Evolutionary conservation across 2,797 vertebrate genomes (phyloP), one percentile per base, ranked within the genome.

Genomic region (Clarias laeviceps): DNA sequence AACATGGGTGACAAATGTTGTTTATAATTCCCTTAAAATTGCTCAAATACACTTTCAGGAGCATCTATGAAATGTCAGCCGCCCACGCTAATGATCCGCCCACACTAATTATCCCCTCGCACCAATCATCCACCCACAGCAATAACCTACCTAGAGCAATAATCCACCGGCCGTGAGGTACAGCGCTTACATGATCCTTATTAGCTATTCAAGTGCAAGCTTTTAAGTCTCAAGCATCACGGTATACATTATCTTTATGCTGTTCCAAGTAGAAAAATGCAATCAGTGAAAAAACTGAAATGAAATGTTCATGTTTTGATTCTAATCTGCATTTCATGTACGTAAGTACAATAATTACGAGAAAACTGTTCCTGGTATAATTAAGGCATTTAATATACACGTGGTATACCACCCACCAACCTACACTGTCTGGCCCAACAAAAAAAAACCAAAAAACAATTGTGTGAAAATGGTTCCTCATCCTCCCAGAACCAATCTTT

Each of bases 21-120:
- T 76, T n/a, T 22, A 81, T 72, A 59, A 57, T 56, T 8, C 27
- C 22, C n/a, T 57, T 20, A 40, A 70, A 77, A 86, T n/a, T 68
- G 32, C 50, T 82, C n/a, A 32, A 59, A 82, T 61, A 27, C 62
- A 82, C 50, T 65, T 74, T 82, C 32, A 82, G 34, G 59, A 76
- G 18, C 32, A 29, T 29, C 70, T 62, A 50, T 2, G 12, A 82
- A 76, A 86, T 59, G 70, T 66, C 61, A 65, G n/a, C 29, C 54
- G 18, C 37, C 72, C 27, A 77, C 18, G 8, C 40, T 68, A 69
- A 86, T 54, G 78, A 76, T 69, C 73, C 56, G 17, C 68, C 70
- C 54, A 29, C 79, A 11, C 61, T 80, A 80, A 80, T 80, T 64
- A 66, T 80, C 37, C 79, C 62, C 79, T 80, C 62, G 20, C 79